A percentile compares a stretch with the other conserved stretches of the same genome.
Evolutionary conservation across 2,888 invertebrate genomes (phyloP).

Genomic region (Agrotis clavis): DNA sequence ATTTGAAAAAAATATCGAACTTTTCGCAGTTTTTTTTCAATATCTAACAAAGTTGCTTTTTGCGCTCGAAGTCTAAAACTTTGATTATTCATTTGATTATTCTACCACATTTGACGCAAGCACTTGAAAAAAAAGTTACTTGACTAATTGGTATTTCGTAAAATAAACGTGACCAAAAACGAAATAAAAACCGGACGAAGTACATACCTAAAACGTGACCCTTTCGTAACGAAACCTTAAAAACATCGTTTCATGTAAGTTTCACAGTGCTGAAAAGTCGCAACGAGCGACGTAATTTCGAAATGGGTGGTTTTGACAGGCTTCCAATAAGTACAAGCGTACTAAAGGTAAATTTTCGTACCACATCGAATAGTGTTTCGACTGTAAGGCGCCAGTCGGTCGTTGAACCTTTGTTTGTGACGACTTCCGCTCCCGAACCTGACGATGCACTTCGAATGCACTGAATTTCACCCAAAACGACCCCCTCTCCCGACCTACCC

Average conservation of each 20-base stretch:
- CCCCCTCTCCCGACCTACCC: conserved; percentile 79
- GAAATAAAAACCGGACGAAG: neutral
- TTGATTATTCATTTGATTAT: too few species aligned
- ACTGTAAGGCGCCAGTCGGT: conserved; percentile 81
- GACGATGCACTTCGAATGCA: conserved; percentile 82
- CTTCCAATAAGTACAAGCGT: conserved; percentile 31
- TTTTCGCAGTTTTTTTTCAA: too few species aligned
- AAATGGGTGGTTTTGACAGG: conserved; percentile 29
- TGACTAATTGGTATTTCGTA: neutral
- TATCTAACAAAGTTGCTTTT: too few species aligned
- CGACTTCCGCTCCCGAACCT: conserved; percentile 82
- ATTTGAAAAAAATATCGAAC: too few species aligned
- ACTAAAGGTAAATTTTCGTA: conserved; percentile 41
- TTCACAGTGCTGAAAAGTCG: conserved; percentile 1
- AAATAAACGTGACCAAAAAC: conserved; percentile 7
- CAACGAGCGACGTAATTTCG: conserved; percentile 7
- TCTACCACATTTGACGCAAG: too few species aligned
- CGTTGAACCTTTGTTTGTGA: conserved; percentile 84
- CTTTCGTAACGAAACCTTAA: conserved; percentile 32
- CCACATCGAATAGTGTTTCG: conserved; percentile 68
- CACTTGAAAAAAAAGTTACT: too few species aligned
- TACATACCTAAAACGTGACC: conserved; percentile 11
- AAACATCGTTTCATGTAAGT: conserved; percentile 26
- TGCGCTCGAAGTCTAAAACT: too few species aligned
- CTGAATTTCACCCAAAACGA: conserved; percentile 70